Evolutionary conservation across 2,113 vertebrate genomes (phyloP).

Genomic region (Castor canadensis): DNA sequence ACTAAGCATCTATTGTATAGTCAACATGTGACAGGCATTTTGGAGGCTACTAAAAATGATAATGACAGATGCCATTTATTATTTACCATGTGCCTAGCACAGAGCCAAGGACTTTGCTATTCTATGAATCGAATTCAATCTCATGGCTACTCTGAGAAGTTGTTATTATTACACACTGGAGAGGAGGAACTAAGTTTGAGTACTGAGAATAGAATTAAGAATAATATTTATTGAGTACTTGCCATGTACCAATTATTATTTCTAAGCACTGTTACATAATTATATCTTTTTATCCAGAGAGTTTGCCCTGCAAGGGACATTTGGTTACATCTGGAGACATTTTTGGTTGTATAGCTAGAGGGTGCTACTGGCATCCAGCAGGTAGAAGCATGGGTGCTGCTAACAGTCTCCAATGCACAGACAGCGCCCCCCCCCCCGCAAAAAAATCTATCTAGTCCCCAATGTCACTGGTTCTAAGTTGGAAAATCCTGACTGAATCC

Average conservation of each 20-base stretch:
- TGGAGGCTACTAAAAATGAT: neutral
- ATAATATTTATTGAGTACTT: conserved; percentile 22
- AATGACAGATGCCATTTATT: neutral
- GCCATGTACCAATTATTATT: neutral
- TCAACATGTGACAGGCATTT: conserved; percentile 45
- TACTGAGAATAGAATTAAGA: conserved; percentile 27
- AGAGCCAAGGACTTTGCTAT: conserved; percentile 37
- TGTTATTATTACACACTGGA: neutral
- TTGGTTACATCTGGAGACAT: conserved; percentile 22
- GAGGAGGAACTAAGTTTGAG: conserved; percentile 22
- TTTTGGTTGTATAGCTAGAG: neutral
- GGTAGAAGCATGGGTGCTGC: conserved; percentile 39
- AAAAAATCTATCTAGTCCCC: neutral
- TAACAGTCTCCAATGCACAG: neutral
- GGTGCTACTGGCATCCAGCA: conserved; percentile 57
- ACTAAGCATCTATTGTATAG: conserved; percentile 70
- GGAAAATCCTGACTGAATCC: conserved; percentile 29
- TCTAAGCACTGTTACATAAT: conserved; percentile 35
- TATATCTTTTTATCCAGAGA: neutral
- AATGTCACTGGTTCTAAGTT: neutral
- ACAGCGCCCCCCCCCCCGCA: neutral
- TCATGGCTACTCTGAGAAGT: conserved; percentile 21
- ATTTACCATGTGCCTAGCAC: conserved; percentile 48
- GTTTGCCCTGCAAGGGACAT: conserved; percentile 21
- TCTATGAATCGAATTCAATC: conserved; percentile 9